These are phyloP conservation scores for Plotosus lineatus DNA, from an alignment of 2,113 vertebrate species.

Conservation along the genomic window DNA sequence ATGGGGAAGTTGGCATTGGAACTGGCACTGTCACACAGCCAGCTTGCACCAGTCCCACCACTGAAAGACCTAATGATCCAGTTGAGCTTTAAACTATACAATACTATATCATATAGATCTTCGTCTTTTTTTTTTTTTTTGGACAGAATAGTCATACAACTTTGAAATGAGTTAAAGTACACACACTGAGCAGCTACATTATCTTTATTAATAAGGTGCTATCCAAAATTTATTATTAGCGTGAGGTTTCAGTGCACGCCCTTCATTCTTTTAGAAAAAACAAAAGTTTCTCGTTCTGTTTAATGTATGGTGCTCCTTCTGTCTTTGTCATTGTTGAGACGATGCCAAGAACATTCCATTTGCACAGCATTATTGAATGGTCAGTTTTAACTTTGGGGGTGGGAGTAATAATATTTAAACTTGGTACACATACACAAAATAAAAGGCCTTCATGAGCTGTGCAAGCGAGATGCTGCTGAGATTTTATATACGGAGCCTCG, in stretches of 20 bases:
- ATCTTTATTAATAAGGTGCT: constrained; percentile 4
- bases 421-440: background rate
- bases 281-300: background rate
- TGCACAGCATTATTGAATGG: constrained; percentile 71
- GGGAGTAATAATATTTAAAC: constrained; percentile 45
- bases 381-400: constrained; percentile 61
- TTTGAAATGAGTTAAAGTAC: background rate
- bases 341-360: constrained; percentile 77
- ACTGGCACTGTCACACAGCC: constrained; percentile 46
- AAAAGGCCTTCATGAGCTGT: background rate
- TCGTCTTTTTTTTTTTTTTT: too few relatives aligned
- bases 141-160: background rate
- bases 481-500: background rate
- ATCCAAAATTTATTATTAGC: background rate
- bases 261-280: background rate
- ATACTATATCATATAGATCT: background rate
- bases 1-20: constrained; percentile 47
- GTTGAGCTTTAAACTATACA: constrained; percentile 18
- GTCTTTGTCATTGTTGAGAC: constrained; percentile 74
- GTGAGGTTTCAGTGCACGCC: background rate
- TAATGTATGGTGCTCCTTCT: constrained; percentile 69
- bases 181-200: background rate
- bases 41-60: constrained; percentile 37
- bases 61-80: constrained; percentile 28
- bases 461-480: background rate